phyloP scores from a whole-genome alignment of 2,113 vertebrate genomes.

The Arothron firmamentum region DNA sequence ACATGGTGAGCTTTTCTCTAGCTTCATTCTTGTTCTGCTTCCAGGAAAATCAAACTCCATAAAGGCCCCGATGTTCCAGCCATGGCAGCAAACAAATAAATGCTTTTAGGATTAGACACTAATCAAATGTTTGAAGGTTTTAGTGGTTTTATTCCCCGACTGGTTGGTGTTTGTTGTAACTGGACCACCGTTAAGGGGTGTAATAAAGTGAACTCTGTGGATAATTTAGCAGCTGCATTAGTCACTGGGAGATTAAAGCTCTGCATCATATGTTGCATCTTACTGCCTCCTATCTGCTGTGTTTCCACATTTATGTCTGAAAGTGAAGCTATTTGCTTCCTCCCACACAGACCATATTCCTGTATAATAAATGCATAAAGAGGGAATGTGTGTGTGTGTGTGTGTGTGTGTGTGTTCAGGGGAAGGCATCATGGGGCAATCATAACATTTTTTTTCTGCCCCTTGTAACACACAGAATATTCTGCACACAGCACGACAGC shows the following conservation, averaged over 20 bases:
- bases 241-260: background rate
- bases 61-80: no score
- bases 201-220: background rate
- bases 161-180: no score
- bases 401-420: no score
- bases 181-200: no score
- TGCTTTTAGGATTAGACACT: no score
- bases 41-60: no score
- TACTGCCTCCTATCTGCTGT: background rate
- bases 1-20: no score
- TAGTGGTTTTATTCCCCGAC: no score
- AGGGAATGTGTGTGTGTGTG: background rate
- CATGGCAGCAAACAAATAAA: no score
- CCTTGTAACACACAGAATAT: background rate
- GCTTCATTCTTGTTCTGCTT: no score
- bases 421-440: no score
- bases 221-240: background rate
- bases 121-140: no score
- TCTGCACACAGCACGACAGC: background rate
- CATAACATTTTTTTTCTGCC: background rate
- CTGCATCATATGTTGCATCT: background rate
- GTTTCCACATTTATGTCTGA: slow-evolving; percentile 3
- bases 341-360: background rate
- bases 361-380: background rate
- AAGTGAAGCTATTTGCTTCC: background rate